Conservation (phyloP, 2,113 vertebrate species). For the Cettia cetti region DNA sequence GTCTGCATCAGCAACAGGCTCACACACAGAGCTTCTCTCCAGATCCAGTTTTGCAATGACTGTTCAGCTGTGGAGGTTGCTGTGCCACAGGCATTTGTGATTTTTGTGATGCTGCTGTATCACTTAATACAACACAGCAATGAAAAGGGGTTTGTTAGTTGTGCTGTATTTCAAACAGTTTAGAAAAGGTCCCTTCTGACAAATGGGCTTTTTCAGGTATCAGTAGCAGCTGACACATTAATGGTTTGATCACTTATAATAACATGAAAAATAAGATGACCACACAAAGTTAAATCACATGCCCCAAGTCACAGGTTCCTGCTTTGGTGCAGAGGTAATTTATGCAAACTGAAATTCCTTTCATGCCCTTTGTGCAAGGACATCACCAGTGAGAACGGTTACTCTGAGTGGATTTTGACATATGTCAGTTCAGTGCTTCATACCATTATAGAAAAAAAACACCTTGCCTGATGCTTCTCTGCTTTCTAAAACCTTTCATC, state of each 20-base stretch:
- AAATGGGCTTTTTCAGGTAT: not conserved
- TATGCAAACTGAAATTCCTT: not conserved
- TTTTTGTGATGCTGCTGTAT: not conserved
- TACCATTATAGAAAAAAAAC: not conserved
- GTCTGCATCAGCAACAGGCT: not conserved
- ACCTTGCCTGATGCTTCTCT: not conserved
- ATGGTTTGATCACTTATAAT: not conserved
- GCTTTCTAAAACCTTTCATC: not conserved
- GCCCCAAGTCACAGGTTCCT: not conserved
- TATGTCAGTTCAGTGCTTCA: not conserved
- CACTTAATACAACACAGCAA: not conserved
- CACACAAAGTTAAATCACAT: not conserved
- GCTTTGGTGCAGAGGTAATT: not conserved
- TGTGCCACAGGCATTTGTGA: not conserved
- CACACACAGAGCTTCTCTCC: not conserved
- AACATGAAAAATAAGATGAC: not conserved
- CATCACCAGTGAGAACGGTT: not conserved
- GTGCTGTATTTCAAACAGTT: not conserved
- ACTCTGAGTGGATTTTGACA: not conserved
- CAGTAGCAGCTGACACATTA: not conserved
- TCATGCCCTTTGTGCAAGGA: not conserved
- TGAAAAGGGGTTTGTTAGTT: not conserved
- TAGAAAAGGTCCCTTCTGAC: not conserved
- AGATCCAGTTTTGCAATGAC: not conserved
- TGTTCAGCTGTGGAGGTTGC: not conserved